Conservation (phyloP, 2,797 vertebrate genomes). For the Tapirus indicus region DNA sequence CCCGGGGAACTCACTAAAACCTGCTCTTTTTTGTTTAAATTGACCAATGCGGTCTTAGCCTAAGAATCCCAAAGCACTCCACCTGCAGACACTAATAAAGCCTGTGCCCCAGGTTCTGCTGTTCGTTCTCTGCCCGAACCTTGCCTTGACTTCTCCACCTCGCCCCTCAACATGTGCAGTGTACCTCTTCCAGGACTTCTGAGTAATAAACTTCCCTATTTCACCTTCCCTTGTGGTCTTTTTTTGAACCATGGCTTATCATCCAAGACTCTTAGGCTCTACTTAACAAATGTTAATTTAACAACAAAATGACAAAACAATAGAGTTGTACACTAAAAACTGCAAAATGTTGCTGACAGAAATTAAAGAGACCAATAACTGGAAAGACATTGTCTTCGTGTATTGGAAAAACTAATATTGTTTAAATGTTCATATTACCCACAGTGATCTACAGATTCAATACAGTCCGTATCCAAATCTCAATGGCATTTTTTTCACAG, state of each 20-base stretch:
- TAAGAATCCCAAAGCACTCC: not conserved
- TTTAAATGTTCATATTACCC: not conserved
- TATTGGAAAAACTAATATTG: not conserved
- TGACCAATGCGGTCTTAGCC: not conserved
- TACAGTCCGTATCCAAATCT: not conserved
- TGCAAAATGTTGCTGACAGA: not conserved
- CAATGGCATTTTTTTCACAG: not conserved
- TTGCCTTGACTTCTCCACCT: not conserved
- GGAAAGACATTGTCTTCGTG: not conserved
- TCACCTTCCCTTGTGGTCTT: not conserved
- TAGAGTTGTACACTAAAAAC: not conserved
- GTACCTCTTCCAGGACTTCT: not conserved
- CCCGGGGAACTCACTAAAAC: not conserved
- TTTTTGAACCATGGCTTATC: not conserved
- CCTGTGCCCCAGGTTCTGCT: not conserved
- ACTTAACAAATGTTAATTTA: not conserved
- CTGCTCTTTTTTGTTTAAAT: not conserved
- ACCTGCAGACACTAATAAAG: not conserved
- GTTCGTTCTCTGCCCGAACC: not conserved
- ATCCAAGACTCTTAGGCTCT: not conserved
- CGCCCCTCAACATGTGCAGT: not conserved
- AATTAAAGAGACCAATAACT: not conserved
- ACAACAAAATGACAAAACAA: not conserved
- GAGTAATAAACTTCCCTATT: not conserved
- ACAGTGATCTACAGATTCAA: not conserved